Evolutionary conservation across 2,113 vertebrate species (phyloP), one percentile per base, ranked within the genome.

Genomic region (Tauraco erythrolophus): DNA sequence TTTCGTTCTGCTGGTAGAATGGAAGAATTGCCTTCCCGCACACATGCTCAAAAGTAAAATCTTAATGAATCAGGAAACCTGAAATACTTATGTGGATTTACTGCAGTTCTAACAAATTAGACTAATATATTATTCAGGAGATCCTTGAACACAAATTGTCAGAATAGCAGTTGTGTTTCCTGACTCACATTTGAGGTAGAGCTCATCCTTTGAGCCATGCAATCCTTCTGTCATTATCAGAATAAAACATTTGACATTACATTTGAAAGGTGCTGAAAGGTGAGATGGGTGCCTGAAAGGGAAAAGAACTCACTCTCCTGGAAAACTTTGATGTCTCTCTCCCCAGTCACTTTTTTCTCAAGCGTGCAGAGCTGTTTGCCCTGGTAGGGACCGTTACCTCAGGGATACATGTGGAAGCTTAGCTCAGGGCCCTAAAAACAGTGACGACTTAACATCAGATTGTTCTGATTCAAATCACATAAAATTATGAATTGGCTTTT

Each of bases 311-410:
- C 31, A n/a, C 21, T 83, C 50, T 57, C 35, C 33, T 85, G 54
- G 41, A 31, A 30, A 50, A 0, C 76, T 88, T 48, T 76, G 65
- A 94, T 84, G 23, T 56, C 11, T 78, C 16, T 66, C 21, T 89
- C 23, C 25, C 28, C 17, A n/a, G 37, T 3, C 6, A 1, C 6
- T 71, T 74, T 11, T 84, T 80, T 76, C 46, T 58, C 31, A 66
- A 22, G 28, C 1, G 0, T 62, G 45, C 57, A 85, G 48, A 92
- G 23, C n/a, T 80, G 45, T 90, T 90, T 88, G 17, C 39, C 41
- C 8, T 78, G 51, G 12, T 58, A 25, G 35, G 21, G 33, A 46
- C 19, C 0, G 0, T 70, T 60, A 70, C 56, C 14, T 4, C 25
- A 62, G 4, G 1, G 35, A 66, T 37, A 17, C 8, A 3, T 24